Conservation (phyloP, 2,113 vertebrate genomes). For the Romanogobio albipinnatus region DNA sequence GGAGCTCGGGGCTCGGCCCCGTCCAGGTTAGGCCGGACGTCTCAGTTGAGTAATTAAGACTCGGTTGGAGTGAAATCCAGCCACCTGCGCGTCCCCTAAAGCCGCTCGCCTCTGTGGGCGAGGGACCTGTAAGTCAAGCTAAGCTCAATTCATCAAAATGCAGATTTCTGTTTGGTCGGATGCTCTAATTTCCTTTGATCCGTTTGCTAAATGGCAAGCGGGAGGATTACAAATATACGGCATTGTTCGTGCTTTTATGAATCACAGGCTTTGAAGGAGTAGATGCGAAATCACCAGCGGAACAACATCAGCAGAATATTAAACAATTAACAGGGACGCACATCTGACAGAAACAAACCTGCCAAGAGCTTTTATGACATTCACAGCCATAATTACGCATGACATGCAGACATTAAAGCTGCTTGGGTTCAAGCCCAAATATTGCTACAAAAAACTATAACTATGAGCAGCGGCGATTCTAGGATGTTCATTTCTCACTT, state of each 20-base stretch:
- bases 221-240: conserved; percentile 24
- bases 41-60: conserved; percentile 30
- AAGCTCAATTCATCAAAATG: conserved; percentile 33
- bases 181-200: conserved; percentile 33
- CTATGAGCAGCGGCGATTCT: no score
- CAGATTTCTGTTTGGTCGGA: conserved; percentile 10
- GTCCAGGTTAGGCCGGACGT: not conserved
- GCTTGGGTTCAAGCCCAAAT: conserved; percentile 49
- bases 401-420: not conserved
- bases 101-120: not conserved
- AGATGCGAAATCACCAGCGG: not conserved
- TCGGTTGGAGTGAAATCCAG: not conserved
- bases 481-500: no score
- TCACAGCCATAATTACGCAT: conserved; percentile 1
- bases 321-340: conserved; percentile 30
- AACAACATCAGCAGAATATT: conserved; percentile 16
- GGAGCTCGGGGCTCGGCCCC: conserved; percentile 9
- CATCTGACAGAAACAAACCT: conserved; percentile 8
- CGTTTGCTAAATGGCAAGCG: conserved; percentile 19
- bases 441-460: not conserved
- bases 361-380: conserved; percentile 23
- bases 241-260: conserved; percentile 31
- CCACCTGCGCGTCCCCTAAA: conserved; percentile 35
- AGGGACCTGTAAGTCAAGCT: conserved; percentile 8
- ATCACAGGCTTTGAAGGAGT: conserved; percentile 35